Evolutionary conservation across 2,888 invertebrate species (phyloP).

Genomic region (Actias luna): DNA sequence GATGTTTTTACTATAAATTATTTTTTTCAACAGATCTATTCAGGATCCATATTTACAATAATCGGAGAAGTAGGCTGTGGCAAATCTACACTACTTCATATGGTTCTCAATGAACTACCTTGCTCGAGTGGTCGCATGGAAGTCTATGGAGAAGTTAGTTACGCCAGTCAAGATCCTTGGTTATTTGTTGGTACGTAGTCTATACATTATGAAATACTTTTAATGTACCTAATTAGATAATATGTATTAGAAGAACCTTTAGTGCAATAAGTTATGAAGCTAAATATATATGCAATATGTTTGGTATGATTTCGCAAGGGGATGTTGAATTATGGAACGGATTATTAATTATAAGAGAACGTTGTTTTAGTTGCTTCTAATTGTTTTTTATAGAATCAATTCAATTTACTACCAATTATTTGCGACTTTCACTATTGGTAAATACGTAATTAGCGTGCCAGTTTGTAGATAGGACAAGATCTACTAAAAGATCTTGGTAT

Average conservation of each 20-base stretch:
- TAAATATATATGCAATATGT: too few species aligned
- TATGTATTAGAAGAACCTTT: too few species aligned
- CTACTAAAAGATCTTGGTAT: too few species aligned
- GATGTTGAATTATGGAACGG: neutral
- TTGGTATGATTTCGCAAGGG: too few species aligned
- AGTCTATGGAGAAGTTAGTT: slow-evolving; percentile 85
- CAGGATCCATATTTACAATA: slow-evolving; percentile 81
- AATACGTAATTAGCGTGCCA: too few species aligned
- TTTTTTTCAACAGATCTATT: slow-evolving; percentile 41
- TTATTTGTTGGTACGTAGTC: slow-evolving; percentile 82
- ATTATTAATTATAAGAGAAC: neutral
- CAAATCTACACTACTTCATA: slow-evolving; percentile 83
- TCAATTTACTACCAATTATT: too few species aligned
- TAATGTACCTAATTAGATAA: neutral
- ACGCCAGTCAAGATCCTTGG: slow-evolving; percentile 93
- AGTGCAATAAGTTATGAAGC: too few species aligned
- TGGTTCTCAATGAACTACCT: slow-evolving; percentile 89
- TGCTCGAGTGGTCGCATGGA: slow-evolving; percentile 82
- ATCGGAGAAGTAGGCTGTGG: slow-evolving; percentile 84
- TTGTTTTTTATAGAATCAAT: too few species aligned
- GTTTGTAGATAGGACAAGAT: too few species aligned
- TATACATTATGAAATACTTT: neutral
- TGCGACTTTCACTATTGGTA: too few species aligned
- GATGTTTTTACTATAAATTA: neutral
- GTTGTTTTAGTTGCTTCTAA: too few species aligned